Conservation (phyloP, 2,888 invertebrate species). For the Tenthredo mesomela region DNA sequence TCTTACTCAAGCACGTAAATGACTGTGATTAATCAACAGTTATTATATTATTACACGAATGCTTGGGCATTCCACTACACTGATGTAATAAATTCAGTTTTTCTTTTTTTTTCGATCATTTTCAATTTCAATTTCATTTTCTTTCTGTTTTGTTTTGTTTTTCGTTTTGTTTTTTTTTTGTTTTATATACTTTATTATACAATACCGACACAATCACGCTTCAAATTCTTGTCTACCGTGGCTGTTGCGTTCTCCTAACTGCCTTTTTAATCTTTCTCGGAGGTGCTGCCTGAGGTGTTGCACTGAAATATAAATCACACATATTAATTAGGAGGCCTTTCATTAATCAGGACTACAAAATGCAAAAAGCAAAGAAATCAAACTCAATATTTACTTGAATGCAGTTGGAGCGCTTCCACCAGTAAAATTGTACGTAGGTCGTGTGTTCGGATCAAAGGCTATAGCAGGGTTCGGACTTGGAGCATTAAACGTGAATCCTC, state of each 20-base stretch:
- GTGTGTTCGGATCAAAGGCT: conserved; percentile 77
- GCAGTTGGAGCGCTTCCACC: conserved; percentile 75
- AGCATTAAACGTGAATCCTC: conserved; percentile 74
- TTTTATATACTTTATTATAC: conserved; percentile 37
- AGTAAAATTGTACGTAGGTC: conserved; percentile 79
- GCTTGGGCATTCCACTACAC: conserved; percentile 68
- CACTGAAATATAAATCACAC: conserved; percentile 58
- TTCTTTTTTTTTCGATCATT: neutral
- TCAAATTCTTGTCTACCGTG: conserved; percentile 61
- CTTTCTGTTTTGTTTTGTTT: conserved; percentile 27
- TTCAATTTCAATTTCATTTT: neutral
- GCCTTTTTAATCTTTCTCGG: conserved; percentile 78
- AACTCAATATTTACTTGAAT: conserved; percentile 77
- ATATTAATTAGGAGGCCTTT: neutral
- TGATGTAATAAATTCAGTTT: conserved; percentile 60
- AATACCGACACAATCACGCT: conserved; percentile 44
- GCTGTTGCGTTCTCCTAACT: conserved; percentile 76
- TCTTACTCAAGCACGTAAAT: conserved; percentile 67
- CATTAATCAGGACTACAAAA: neutral
- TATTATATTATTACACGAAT: conserved; percentile 65
- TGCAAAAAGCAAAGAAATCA: neutral
- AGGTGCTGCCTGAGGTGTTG: conserved; percentile 63
- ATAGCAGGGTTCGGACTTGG: conserved; percentile 60
- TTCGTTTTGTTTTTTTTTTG: neutral
- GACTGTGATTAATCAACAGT: conserved; percentile 21